phyloP scores from a whole-genome alignment of 2,888 invertebrate genomes.

The Rhogogaster chlorosoma region DNA sequence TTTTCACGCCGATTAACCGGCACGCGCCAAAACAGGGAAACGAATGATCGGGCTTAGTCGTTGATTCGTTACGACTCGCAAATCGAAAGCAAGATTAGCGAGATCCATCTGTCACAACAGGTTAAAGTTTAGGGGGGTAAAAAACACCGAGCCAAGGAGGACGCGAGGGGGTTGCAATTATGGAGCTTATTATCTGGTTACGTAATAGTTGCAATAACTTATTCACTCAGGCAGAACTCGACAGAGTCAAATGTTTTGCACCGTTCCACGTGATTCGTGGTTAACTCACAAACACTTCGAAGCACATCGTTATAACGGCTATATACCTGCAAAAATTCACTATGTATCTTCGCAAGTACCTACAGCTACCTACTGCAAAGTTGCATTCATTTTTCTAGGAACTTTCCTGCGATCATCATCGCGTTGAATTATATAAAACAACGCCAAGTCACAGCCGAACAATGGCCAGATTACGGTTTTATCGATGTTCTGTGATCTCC shows the following conservation, averaged over 20 bases:
- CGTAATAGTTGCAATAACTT: constrained; percentile 50
- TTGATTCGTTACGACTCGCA: constrained; percentile 22
- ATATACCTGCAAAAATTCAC: not conserved
- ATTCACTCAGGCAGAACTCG: constrained; percentile 42
- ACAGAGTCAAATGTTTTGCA: constrained; percentile 49
- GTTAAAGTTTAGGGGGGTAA: constrained; percentile 35
- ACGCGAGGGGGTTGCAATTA: constrained; percentile 22
- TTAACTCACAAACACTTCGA: constrained; percentile 38
- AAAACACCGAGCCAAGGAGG: not conserved
- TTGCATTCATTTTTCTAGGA: not conserved
- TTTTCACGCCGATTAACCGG: constrained; percentile 24
- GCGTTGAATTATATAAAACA: not conserved
- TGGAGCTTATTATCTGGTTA: constrained; percentile 39
- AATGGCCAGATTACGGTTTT: not conserved
- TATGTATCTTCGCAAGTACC: not conserved
- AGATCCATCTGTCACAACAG: constrained; percentile 21
- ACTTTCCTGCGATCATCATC: not conserved
- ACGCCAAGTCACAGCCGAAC: not conserved
- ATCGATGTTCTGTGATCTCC: not conserved
- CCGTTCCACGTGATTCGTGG: constrained; percentile 40
- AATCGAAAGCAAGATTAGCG: constrained; percentile 12
- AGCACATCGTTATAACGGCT: not conserved
- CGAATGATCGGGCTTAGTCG: not conserved
- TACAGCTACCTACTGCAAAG: not conserved
- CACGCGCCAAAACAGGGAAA: constrained; percentile 28